Percentiles rank a stretch among this genome's conserved stretches.
Conservation (phyloP, 1,140 invertebrate species). For the Triops cancriformis region DNA sequence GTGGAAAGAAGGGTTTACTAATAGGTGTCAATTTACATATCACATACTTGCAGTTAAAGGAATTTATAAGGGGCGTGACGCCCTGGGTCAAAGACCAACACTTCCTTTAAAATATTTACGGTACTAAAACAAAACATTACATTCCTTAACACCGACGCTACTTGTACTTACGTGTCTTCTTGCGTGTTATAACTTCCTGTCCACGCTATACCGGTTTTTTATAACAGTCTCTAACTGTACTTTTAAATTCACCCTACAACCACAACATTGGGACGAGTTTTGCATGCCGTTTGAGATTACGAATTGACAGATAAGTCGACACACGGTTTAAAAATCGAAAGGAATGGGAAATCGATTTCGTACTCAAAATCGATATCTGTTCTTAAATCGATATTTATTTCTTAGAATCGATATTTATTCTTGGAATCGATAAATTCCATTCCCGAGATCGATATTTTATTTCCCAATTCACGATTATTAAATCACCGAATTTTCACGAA, state of each 20-base stretch:
- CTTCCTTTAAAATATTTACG: background rate
- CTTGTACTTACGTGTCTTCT: background rate
- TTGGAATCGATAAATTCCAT: too few species aligned
- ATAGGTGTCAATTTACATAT: constrained; percentile 14
- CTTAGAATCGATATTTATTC: too few species aligned
- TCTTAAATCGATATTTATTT: too few species aligned
- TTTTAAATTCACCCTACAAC: background rate
- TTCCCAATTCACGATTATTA: too few species aligned
- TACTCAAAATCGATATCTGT: too few species aligned
- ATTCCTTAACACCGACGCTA: background rate
- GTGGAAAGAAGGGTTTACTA: background rate
- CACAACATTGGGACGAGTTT: constrained; percentile 6
- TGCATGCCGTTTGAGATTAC: background rate
- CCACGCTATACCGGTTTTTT: background rate
- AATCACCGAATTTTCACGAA: too few species aligned
- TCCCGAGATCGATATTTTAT: too few species aligned
- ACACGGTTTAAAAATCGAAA: too few species aligned
- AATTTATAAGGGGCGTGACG: constrained; percentile 1
- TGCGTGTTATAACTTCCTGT: background rate
- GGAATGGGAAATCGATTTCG: too few species aligned
- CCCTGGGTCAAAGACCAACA: background rate
- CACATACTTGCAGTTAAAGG: background rate
- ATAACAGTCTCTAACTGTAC: background rate
- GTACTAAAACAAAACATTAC: background rate
- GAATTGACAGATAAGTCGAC: background rate